Evolutionary conservation across 2,113 vertebrate species (phyloP).

Genomic region (Rhinolophus ferrumequinum): DNA sequence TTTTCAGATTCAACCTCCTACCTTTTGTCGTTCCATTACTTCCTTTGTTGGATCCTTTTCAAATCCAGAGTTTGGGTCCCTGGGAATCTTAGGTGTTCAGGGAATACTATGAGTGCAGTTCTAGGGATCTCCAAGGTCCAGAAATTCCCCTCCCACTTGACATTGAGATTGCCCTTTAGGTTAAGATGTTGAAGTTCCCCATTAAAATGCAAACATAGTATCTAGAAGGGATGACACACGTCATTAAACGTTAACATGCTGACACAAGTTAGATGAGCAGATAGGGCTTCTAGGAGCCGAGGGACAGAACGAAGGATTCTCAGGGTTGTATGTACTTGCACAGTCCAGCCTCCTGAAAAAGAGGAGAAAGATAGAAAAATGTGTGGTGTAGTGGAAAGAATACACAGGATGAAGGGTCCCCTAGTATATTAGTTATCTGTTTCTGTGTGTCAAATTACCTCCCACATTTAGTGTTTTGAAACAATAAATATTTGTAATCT

Average conservation of each 20-base stretch:
- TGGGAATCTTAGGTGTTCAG: not conserved
- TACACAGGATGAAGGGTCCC: not conserved
- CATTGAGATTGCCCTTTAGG: not conserved
- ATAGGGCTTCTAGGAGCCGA: not conserved
- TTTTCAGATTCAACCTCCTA: not conserved
- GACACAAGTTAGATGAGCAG: not conserved
- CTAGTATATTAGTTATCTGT: not conserved
- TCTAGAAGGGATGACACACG: not conserved
- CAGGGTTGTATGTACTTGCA: not conserved
- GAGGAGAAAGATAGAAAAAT: not conserved
- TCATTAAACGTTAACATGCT: not conserved
- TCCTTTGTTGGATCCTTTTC: not conserved
- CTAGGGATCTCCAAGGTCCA: not conserved
- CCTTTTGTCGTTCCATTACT: not conserved
- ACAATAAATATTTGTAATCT: not conserved
- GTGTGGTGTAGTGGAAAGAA: not conserved
- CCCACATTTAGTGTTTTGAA: not conserved
- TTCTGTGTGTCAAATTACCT: not conserved
- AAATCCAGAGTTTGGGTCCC: not conserved
- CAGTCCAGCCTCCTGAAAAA: not conserved
- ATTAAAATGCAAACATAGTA: not conserved
- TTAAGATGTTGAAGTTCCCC: not conserved
- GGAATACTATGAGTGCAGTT: not conserved
- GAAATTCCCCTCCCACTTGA: constrained; percentile 6
- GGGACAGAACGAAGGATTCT: not conserved